These are phyloP conservation scores for Schizaphis graminum DNA, from an alignment of 2,888 invertebrate genomes.

Conservation along the genomic window DNA sequence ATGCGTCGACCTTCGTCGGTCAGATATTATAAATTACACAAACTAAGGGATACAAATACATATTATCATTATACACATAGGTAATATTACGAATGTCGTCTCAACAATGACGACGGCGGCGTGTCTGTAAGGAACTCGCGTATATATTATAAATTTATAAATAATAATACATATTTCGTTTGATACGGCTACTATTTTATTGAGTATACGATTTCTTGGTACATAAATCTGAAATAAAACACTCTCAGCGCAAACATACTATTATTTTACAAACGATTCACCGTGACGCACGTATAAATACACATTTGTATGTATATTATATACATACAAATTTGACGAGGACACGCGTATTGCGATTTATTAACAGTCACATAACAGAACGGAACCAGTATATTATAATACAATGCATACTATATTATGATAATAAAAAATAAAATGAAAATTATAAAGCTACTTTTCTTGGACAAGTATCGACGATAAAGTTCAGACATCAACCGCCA, in stretches of 20 bases:
- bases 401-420: background rate
- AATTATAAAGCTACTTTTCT: background rate
- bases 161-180: background rate
- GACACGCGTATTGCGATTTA: constrained; percentile 16
- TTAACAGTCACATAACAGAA: constrained; percentile 21
- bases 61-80: background rate
- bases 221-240: constrained; percentile 61
- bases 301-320: background rate
- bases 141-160: background rate
- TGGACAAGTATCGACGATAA: background rate
- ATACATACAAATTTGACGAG: background rate
- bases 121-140: background rate
- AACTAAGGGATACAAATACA: background rate
- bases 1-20: background rate
- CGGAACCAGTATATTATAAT: background rate
- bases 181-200: constrained; percentile 14
- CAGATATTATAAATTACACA: background rate
- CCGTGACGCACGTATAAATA: background rate
- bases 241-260: background rate
- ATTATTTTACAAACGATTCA: background rate
- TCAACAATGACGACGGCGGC: background rate
- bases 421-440: background rate
- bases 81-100: background rate
- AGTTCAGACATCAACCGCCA: background rate
- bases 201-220: constrained; percentile 35